Percentiles rank a stretch among this genome's conserved stretches.
Evolutionary conservation across 2,888 invertebrate species (phyloP).

Genomic region (Drosophila eohydei): DNA sequence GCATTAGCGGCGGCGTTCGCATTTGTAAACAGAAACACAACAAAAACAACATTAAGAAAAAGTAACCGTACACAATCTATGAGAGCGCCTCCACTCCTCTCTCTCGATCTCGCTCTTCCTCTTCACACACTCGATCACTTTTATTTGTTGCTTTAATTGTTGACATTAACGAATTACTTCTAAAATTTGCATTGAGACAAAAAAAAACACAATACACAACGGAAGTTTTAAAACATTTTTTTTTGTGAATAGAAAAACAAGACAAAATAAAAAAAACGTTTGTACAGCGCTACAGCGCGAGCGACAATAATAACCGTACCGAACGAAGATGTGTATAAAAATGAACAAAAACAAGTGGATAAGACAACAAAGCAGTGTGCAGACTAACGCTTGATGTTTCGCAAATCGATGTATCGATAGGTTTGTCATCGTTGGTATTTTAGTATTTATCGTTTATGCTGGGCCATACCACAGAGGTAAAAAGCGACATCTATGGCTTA

Average conservation of each 20-base stretch:
- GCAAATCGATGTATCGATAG: constrained; percentile 34
- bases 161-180: constrained; percentile 22
- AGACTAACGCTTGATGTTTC: constrained; percentile 19
- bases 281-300: constrained; percentile 25
- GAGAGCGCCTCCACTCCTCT: constrained; percentile 10
- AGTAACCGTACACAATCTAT: constrained; percentile 24
- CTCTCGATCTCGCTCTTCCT: neutral
- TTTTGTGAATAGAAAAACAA: constrained; percentile 1
- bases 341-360: constrained; percentile 51
- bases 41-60: constrained; percentile 29
- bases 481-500: constrained; percentile 21
- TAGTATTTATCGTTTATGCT: constrained; percentile 7
- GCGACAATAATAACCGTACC: constrained; percentile 37
- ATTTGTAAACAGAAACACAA: constrained; percentile 41
- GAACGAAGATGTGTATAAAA: constrained; percentile 49
- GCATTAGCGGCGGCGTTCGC: constrained; percentile 19
- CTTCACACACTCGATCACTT: neutral
- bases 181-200: constrained; percentile 19
- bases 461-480: neutral
- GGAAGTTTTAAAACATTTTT: constrained; percentile 19
- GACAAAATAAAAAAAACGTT: constrained; percentile 7
- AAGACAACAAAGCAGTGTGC: constrained; percentile 29
- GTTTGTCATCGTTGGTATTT: neutral
- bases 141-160: constrained; percentile 20
- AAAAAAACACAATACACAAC: constrained; percentile 2